Conservation (phyloP, 2,113 vertebrate genomes). For the Probosciger aterrimus region DNA sequence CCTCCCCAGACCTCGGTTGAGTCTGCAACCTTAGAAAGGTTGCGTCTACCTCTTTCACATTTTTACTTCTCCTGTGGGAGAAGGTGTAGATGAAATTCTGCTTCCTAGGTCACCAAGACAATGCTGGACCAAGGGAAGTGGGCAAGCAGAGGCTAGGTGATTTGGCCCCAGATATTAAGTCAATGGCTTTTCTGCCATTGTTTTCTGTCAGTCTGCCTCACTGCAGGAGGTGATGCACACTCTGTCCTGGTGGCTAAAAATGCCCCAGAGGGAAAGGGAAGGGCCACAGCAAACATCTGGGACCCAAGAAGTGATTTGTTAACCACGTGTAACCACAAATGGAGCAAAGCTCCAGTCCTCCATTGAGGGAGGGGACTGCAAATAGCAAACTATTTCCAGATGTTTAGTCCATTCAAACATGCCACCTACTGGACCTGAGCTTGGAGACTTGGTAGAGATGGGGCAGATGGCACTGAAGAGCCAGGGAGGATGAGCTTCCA, state of each 20-base stretch:
- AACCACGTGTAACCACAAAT: background rate
- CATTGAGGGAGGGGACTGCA: background rate
- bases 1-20: background rate
- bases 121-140: background rate
- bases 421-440: background rate
- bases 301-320: background rate
- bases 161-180: background rate
- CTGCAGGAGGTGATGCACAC: background rate
- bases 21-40: background rate
- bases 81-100: background rate
- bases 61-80: background rate
- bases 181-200: background rate
- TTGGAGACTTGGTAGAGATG: background rate
- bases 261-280: background rate
- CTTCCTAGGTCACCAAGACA: background rate
- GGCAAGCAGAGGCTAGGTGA: background rate
- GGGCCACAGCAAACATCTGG: background rate
- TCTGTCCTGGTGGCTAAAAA: background rate
- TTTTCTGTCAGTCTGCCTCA: background rate
- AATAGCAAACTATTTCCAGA: background rate
- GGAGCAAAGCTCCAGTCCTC: background rate
- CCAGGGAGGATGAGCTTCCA: background rate
- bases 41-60: no score
- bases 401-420: background rate
- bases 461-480: background rate